Evolutionary conservation across 1,140 invertebrate genomes (phyloP).

Genomic region (Leptinotarsa undecemlineata): DNA sequence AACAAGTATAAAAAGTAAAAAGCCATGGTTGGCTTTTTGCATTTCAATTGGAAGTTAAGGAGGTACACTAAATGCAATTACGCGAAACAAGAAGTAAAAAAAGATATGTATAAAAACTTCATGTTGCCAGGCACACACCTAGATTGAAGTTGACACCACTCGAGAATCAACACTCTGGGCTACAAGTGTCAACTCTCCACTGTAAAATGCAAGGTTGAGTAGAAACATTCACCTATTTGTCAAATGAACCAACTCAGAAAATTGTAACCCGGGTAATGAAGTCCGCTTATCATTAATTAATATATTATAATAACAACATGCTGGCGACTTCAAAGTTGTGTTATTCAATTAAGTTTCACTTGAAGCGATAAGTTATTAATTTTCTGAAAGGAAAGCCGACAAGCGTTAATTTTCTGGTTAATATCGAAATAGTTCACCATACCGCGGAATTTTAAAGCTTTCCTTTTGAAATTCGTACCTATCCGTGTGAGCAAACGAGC

Average conservation of each 20-base stretch:
- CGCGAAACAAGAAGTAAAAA: background rate
- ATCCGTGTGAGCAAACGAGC: background rate
- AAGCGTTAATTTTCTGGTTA: background rate
- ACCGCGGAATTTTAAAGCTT: background rate
- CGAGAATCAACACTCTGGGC: too few species aligned
- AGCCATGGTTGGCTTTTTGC: too few species aligned
- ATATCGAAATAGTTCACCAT: background rate
- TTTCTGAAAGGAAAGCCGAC: background rate
- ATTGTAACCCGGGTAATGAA: background rate
- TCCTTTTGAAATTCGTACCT: background rate
- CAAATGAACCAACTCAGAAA: background rate
- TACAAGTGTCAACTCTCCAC: too few species aligned
- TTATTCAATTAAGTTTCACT: background rate
- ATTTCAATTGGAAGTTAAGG: too few species aligned
- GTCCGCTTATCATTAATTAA: background rate
- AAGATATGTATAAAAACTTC: background rate
- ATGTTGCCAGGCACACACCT: background rate
- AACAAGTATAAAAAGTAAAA: too few species aligned
- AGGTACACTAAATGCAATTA: too few species aligned
- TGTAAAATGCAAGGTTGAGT: too few species aligned
- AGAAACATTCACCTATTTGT: background rate
- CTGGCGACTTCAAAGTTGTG: background rate
- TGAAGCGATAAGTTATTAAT: background rate
- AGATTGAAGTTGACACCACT: background rate
- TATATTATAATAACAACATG: background rate